Evolutionary conservation across 2,888 invertebrate genomes (phyloP).

Genomic region (Lagria hirta): DNA sequence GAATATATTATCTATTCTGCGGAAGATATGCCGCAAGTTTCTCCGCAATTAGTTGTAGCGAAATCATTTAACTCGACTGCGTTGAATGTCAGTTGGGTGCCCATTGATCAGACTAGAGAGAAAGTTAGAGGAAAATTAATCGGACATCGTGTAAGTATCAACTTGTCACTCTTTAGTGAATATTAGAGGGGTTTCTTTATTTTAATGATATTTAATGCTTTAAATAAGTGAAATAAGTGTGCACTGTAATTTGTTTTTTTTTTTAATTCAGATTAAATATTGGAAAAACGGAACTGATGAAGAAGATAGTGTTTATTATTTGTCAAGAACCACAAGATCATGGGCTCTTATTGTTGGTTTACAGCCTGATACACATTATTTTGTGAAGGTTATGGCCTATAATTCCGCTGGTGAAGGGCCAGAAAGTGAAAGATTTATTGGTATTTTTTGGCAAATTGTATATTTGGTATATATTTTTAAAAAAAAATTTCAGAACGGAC

Average conservation of each 20-base stretch:
- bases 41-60: conserved; percentile 80
- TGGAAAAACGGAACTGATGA: conserved; percentile 79
- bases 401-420: conserved; percentile 96
- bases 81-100: conserved; percentile 87
- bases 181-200: no score
- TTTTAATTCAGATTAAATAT: conserved; percentile 71
- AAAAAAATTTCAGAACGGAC: conserved; percentile 67
- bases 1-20: conserved; percentile 78
- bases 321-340: conserved; percentile 79
- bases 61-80: conserved; percentile 88
- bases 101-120: conserved; percentile 82
- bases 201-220: no score
- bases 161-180: background rate
- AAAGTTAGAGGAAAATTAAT: conserved; percentile 85
- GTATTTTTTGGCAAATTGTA: conserved; percentile 46
- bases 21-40: conserved; percentile 89
- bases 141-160: conserved; percentile 74
- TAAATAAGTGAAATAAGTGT: conserved; percentile 1
- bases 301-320: conserved; percentile 78
- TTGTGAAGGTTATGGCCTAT: conserved; percentile 91
- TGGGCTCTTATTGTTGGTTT: conserved; percentile 92
- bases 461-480: conserved; percentile 9
- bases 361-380: conserved; percentile 90
- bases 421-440: conserved; percentile 85
- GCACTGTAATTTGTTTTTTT: no score